phyloP scores from a whole-genome alignment of 2,113 vertebrate species.

The Heterocephalus glaber region DNA sequence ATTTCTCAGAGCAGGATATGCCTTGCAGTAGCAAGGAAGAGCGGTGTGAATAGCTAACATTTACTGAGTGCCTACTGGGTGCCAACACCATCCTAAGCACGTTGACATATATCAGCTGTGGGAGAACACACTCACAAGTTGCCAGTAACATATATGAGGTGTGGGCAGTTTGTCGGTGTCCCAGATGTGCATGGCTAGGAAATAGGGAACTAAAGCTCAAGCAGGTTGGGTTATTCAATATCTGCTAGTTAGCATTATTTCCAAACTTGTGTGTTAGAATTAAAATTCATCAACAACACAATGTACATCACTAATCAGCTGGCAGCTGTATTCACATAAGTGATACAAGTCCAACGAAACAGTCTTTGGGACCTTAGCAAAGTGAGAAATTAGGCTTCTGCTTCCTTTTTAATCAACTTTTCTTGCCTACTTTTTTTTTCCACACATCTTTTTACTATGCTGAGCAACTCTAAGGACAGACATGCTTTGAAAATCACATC shows the following conservation, averaged over 20 bases:
- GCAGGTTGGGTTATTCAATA: not conserved
- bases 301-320: not conserved
- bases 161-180: not conserved
- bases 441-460: not conserved
- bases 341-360: not conserved
- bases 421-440: not conserved
- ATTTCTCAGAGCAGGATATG: not conserved
- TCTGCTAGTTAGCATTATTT: not conserved
- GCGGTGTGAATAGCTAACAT: not conserved
- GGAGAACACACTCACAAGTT: not conserved
- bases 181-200: not conserved
- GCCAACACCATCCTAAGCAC: not conserved
- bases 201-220: not conserved
- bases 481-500: not conserved
- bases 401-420: not conserved
- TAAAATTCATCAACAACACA: slow-evolving; percentile 21
- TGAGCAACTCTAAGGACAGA: not conserved
- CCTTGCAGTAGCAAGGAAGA: not conserved
- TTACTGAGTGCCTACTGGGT: not conserved
- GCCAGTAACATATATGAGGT: not conserved
- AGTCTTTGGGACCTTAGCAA: not conserved
- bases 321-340: not conserved
- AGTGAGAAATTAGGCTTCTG: not conserved
- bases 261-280: not conserved
- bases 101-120: too few species aligned